phyloP scores from a whole-genome alignment of 2,113 vertebrate species.

The Catharus bicknelli region DNA sequence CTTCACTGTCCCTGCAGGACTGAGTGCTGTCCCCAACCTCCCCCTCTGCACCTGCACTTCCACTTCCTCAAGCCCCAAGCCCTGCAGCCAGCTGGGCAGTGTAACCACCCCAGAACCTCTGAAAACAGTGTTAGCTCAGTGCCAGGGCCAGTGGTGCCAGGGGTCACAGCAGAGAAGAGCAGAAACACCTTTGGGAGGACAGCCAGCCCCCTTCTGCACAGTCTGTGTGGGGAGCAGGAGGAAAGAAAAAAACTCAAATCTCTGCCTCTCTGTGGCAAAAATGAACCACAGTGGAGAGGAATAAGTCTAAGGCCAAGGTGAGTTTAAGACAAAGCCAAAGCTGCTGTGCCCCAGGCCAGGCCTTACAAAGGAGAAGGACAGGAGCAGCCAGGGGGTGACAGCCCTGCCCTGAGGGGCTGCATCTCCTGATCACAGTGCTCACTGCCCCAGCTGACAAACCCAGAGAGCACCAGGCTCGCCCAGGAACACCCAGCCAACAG shows the following conservation, averaged over 20 bases:
- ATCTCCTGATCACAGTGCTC: neutral
- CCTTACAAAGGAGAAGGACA: neutral
- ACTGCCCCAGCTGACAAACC: neutral
- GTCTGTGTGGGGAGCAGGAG: neutral
- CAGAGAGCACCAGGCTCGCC: neutral
- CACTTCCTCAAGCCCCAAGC: neutral
- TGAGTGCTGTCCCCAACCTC: neutral
- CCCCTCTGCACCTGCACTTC: neutral
- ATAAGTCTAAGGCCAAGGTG: neutral
- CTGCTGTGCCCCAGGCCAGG: neutral
- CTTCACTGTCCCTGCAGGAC: neutral
- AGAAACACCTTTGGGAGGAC: neutral
- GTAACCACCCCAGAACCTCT: neutral
- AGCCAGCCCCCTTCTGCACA: neutral
- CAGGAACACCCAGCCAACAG: neutral
- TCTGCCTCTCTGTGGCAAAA: neutral
- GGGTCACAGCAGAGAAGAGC: neutral
- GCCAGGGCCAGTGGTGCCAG: neutral
- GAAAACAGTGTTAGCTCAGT: neutral
- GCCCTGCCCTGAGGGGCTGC: neutral
- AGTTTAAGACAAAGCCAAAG: neutral
- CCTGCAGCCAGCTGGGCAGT: conserved; percentile 2
- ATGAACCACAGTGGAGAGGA: neutral
- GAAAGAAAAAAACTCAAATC: neutral
- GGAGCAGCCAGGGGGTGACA: neutral